These are phyloP conservation scores for Anastrepha ludens DNA, from an alignment of 1,140 invertebrate genomes.

Conservation along the genomic window DNA sequence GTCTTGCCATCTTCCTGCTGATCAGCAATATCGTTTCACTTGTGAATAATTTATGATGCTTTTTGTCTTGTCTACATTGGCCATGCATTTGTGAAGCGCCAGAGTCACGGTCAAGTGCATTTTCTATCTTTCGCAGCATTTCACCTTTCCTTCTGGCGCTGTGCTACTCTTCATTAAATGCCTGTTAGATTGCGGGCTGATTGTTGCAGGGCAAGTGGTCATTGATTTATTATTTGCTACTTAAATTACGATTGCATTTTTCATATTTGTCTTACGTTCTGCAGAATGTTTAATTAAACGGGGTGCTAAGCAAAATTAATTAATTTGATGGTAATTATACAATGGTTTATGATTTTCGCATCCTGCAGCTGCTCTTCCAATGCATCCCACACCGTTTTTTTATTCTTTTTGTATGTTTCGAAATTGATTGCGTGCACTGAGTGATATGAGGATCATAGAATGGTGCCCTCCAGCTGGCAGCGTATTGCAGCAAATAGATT, in stretches of 20 bases:
- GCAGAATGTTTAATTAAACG: conserved; percentile 24
- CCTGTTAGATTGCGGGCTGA: neutral
- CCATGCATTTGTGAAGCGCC: neutral
- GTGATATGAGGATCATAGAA: too few relatives aligned
- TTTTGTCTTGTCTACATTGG: neutral
- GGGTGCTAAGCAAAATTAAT: neutral
- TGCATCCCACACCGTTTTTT: too few relatives aligned
- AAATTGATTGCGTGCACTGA: too few relatives aligned
- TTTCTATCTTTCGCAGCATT: conserved; percentile 7
- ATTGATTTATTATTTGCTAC: conserved; percentile 47
- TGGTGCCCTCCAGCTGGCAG: too few relatives aligned
- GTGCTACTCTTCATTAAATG: neutral
- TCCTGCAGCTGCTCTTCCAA: too few relatives aligned
- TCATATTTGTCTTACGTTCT: neutral
- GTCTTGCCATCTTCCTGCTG: neutral
- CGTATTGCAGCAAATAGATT: too few relatives aligned
- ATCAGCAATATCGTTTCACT: conserved; percentile 40
- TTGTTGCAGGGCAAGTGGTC: neutral
- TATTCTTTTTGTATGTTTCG: too few relatives aligned
- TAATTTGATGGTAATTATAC: neutral
- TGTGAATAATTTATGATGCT: conserved; percentile 38
- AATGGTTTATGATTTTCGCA: neutral
- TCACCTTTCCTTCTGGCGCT: neutral
- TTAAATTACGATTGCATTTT: conserved; percentile 7
- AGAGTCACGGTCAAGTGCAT: conserved; percentile 48